These are phyloP conservation scores for Eulemur albifrons DNA, from an alignment of 2,797 vertebrate genomes.

Conservation along the genomic window DNA sequence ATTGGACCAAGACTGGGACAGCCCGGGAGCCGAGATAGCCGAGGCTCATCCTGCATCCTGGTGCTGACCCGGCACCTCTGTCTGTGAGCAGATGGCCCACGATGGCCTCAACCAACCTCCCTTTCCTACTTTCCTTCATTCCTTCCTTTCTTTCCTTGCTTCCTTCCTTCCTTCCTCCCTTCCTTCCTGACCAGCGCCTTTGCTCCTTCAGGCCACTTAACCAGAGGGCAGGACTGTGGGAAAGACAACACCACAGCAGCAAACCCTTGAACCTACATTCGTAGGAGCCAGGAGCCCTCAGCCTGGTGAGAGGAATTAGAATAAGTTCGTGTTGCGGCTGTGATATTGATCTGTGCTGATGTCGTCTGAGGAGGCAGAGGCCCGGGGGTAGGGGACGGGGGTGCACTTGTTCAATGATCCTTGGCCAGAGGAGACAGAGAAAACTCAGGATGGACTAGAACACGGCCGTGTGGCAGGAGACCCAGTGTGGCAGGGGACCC, in stretches of 20 bases:
- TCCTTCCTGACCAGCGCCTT: background rate
- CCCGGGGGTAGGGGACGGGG: background rate
- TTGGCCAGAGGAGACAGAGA: background rate
- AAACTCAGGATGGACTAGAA: background rate
- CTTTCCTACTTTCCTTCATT: background rate
- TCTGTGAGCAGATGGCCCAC: background rate
- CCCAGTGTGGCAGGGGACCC: background rate
- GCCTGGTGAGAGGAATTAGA: background rate
- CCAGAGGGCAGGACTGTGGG: background rate
- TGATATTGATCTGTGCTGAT: background rate
- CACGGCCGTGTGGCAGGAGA: rapidly evolving
- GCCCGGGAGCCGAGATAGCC: rapidly evolving
- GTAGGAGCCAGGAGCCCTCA: background rate
- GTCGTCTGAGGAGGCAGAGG: background rate
- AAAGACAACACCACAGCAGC: background rate
- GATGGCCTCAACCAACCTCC: rapidly evolving
- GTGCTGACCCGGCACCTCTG: too few species aligned
- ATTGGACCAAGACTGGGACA: background rate
- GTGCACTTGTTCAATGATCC: background rate
- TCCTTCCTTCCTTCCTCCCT: too few species aligned
- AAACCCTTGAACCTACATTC: background rate
- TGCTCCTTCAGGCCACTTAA: background rate
- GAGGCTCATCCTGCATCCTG: rapidly evolving
- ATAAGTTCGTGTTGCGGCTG: background rate
- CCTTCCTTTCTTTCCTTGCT: background rate